These are phyloP conservation scores for Parazoanthus swiftii DNA, from an alignment of 92 coral and sea anemone genomes.

Conservation along the genomic window DNA sequence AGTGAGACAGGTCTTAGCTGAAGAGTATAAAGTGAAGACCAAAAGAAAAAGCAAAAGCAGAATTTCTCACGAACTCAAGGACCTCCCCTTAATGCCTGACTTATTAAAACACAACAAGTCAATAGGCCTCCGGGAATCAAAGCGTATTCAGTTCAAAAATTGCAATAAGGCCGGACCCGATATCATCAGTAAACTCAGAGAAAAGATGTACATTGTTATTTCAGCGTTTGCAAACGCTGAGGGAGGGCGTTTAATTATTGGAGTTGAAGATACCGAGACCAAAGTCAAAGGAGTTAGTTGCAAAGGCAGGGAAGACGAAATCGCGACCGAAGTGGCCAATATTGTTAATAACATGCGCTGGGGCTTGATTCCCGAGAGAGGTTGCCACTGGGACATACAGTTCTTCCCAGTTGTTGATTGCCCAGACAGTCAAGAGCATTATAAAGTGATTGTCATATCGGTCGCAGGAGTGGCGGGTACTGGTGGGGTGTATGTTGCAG, in stretches of 20 bases:
- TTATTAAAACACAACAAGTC: too few species aligned
- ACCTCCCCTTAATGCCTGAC: background rate
- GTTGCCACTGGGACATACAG: constrained; percentile 2
- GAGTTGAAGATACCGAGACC: background rate
- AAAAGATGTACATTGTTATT: background rate
- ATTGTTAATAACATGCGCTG: background rate
- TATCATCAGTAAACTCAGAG: background rate
- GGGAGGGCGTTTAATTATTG: constrained; percentile 24
- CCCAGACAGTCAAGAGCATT: background rate
- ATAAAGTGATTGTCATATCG: constrained; percentile 11
- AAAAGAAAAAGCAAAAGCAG: too few species aligned
- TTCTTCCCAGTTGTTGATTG: background rate
- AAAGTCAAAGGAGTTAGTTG: constrained; percentile 4
- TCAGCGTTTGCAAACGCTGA: constrained; percentile 37
- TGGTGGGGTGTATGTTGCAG: constrained; percentile 10
- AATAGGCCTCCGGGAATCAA: constrained; percentile 2
- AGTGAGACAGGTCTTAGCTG: background rate
- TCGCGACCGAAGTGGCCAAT: background rate
- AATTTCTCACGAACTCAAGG: background rate
- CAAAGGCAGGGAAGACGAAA: background rate
- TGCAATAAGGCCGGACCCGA: background rate
- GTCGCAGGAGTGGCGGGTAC: background rate
- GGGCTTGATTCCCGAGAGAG: constrained; percentile 1
- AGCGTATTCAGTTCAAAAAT: constrained; percentile 4
- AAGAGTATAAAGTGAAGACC: background rate